phyloP scores from a whole-genome alignment of 2,113 vertebrate genomes.

The Cathartes aura region DNA sequence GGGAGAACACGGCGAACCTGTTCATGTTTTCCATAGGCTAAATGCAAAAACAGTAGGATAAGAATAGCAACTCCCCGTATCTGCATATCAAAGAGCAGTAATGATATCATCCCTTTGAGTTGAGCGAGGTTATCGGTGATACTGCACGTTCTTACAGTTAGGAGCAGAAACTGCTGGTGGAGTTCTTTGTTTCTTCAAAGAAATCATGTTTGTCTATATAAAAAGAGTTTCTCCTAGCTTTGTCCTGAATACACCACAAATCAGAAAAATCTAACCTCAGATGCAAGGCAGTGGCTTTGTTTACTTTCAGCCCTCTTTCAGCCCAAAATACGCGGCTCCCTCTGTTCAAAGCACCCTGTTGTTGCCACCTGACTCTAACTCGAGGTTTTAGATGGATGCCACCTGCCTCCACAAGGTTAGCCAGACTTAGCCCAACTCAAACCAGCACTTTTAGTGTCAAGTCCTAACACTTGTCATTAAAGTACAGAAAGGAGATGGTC shows the following conservation, averaged over 20 bases:
- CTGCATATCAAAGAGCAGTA: conserved; percentile 3
- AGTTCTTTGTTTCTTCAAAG: background rate
- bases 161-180: background rate
- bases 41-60: background rate
- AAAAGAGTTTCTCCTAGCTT: background rate
- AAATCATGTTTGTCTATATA: background rate
- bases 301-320: background rate
- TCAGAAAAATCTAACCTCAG: background rate
- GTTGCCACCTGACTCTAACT: background rate
- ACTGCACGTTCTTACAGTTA: background rate
- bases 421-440: background rate
- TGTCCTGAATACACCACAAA: background rate
- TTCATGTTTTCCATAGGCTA: background rate
- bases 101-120: background rate
- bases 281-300: background rate
- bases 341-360: background rate
- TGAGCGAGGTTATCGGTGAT: background rate
- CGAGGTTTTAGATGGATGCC: background rate
- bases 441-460: background rate
- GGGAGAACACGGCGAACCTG: background rate
- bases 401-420: background rate
- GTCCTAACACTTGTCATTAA: background rate
- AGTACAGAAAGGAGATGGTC: background rate
- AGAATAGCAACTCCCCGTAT: background rate
- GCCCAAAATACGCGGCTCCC: background rate